These are phyloP conservation scores for Micrasema longulum DNA, from an alignment of 1,140 invertebrate species.

Conservation along the genomic window DNA sequence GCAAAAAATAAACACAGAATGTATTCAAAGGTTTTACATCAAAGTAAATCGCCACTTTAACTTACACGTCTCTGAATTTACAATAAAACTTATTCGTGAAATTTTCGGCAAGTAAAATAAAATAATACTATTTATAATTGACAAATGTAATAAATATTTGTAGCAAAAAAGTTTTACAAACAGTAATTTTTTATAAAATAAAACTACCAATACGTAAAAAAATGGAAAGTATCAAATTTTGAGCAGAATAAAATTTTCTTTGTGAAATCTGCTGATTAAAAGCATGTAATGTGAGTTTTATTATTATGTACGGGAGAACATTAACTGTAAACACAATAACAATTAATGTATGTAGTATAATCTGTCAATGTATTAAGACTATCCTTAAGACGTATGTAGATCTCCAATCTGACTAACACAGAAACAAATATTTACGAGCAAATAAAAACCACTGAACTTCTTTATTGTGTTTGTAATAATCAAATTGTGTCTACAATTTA, in stretches of 20 bases:
- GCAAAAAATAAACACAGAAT: too few relatives aligned
- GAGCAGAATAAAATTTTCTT: slow-evolving; percentile 6
- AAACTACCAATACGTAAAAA: slow-evolving; percentile 3
- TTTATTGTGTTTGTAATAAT: too few relatives aligned
- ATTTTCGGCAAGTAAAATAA: not conserved
- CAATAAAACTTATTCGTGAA: too few relatives aligned
- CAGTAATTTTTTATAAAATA: too few relatives aligned
- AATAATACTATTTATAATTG: not conserved
- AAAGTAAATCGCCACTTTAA: slow-evolving; percentile 6
- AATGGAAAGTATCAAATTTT: slow-evolving; percentile 24
- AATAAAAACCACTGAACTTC: too few relatives aligned
- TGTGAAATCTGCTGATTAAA: not conserved
- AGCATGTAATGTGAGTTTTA: not conserved
- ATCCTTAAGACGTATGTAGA: slow-evolving; percentile 19
- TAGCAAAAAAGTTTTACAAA: too few relatives aligned
- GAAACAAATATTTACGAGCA: slow-evolving; percentile 6
- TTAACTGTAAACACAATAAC: too few relatives aligned
- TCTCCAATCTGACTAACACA: not conserved
- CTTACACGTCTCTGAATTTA: slow-evolving; percentile 31
- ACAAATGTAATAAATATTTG: too few relatives aligned
- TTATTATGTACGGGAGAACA: too few relatives aligned
- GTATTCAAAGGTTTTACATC: too few relatives aligned
- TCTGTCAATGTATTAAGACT: not conserved
- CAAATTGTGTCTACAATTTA: too few relatives aligned
- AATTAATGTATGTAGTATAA: not conserved